These are phyloP conservation scores for Triplophysa bombifrons DNA, from an alignment of 2,797 vertebrate genomes.

Conservation along the genomic window DNA sequence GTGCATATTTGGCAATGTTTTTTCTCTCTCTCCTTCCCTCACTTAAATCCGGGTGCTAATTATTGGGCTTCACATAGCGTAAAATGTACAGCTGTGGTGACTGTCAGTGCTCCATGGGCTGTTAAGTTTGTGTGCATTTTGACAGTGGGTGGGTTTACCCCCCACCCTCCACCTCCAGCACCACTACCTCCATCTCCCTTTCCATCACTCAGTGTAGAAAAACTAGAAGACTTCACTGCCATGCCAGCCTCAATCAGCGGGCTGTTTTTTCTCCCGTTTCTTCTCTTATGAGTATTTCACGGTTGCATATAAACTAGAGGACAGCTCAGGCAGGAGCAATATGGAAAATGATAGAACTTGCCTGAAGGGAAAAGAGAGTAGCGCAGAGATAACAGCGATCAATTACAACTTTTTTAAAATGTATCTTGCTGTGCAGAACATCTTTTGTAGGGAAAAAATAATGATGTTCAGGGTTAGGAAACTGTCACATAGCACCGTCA, in stretches of 20 bases:
- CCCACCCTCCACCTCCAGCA: conserved; percentile 42
- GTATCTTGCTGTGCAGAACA: conserved; percentile 38
- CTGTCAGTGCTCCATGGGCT: conserved; percentile 82
- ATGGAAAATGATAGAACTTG: conserved; percentile 43
- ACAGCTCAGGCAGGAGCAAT: conserved; percentile 41
- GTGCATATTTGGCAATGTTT: conserved; percentile 55
- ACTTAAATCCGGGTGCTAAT: conserved; percentile 82
- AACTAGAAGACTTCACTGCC: conserved; percentile 53
- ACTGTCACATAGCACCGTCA: conserved; percentile 68
- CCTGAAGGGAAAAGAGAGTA: conserved; percentile 32
- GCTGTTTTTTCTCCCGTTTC: conserved; percentile 40
- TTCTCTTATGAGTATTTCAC: conserved; percentile 43
- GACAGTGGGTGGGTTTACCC: conserved; percentile 80
- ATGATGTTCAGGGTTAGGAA: conserved; percentile 37
- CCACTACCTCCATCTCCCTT: conserved; percentile 52
- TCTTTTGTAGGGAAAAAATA: not conserved
- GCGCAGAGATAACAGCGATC: conserved; percentile 31
- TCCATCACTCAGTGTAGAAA: conserved; percentile 55
- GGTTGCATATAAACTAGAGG: conserved; percentile 46
- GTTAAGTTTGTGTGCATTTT: conserved; percentile 81
- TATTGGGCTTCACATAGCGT: conserved; percentile 88
- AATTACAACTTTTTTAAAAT: conserved; percentile 24
- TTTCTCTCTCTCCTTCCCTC: conserved; percentile 43
- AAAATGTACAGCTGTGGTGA: conserved; percentile 86
- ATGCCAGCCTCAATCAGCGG: conserved; percentile 67